Base-by-base conservation (phyloP, 1,140 invertebrate species). In the Drosophila suzukii region DNA sequence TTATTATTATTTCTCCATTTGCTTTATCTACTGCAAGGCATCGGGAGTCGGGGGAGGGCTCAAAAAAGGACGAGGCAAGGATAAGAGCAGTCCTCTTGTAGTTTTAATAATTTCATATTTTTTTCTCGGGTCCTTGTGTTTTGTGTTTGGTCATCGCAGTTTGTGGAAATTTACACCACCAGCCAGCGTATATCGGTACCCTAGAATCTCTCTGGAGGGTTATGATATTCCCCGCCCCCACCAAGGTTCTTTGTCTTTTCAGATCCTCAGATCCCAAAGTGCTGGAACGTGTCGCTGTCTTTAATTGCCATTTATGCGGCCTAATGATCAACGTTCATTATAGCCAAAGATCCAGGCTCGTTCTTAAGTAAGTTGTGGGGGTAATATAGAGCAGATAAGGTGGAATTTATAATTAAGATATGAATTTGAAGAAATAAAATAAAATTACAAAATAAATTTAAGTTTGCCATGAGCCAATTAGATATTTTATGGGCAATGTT, bases 101-200 rank as follows among this genome's bases (percentile, higher is more conserved):
- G 58, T 82, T 83, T 79, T 88, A 73, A 89, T 88, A 88, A 88
- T 88, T 88, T 88, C 83, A 88, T 88, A 88, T 83, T 88, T 86
- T 83, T 83, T 83, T 83, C 58, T 62, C 43, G 17, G 50, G 30
- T 39, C 57, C 49, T 46, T 46, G 51, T 51, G 32, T 73, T 54
- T 85, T 88, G 49, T 88, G 83, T 88, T 88, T 88, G 83, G 75
- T 88, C 83, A 88, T 88, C 61, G 72, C 79, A 74, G 68, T 88
- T 88, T 88, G 79, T 88, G 83, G 83, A 88, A 88, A 88, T 80
- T 83, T 88, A 83, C 82, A 86, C 82, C 75, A 50, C 50, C 50
- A 61, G 58, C 72, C 75, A 73, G 59, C 8, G 46, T 44, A 79
- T 79, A 79, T 79, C 77, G 50, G 36, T 49, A 32, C 47, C 46